Conservation (phyloP, 2,888 invertebrate species). For the Dryobotodes eremita region DNA sequence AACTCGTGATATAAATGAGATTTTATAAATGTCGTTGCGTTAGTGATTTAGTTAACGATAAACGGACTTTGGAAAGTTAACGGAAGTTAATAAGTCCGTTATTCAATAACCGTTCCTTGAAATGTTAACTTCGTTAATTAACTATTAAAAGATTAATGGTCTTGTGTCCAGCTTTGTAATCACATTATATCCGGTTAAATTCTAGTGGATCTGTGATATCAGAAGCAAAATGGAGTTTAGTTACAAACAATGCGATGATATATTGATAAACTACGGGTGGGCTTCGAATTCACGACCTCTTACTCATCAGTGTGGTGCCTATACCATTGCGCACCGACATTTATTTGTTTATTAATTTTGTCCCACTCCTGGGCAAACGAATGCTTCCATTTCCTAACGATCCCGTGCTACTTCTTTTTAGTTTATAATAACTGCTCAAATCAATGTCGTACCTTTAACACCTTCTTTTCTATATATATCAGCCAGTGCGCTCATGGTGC, state of each 20-base stretch:
- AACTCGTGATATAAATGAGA: too few species aligned
- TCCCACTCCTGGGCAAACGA: not conserved
- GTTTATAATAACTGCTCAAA: not conserved
- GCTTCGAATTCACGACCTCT: not conserved
- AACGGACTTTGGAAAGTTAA: too few species aligned
- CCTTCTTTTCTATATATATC: conserved; percentile 91
- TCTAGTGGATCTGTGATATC: not conserved
- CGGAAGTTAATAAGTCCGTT: too few species aligned
- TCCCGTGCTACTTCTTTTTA: not conserved
- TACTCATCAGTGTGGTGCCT: not conserved
- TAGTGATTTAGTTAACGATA: too few species aligned
- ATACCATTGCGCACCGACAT: not conserved
- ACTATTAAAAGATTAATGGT: too few species aligned
- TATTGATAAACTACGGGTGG: too few species aligned
- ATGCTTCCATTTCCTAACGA: not conserved
- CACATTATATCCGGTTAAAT: not conserved
- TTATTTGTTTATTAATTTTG: not conserved
- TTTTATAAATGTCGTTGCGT: too few species aligned
- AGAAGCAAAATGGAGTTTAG: not conserved
- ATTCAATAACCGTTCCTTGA: too few species aligned
- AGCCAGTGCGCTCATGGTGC: conserved; percentile 92
- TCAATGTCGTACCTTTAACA: conserved; percentile 82
- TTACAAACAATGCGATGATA: too few species aligned
- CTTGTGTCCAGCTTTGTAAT: too few species aligned
- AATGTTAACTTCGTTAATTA: too few species aligned